Base-by-base conservation (phyloP, 2,888 invertebrate genomes). In the Clitarchus hookeri region DNA sequence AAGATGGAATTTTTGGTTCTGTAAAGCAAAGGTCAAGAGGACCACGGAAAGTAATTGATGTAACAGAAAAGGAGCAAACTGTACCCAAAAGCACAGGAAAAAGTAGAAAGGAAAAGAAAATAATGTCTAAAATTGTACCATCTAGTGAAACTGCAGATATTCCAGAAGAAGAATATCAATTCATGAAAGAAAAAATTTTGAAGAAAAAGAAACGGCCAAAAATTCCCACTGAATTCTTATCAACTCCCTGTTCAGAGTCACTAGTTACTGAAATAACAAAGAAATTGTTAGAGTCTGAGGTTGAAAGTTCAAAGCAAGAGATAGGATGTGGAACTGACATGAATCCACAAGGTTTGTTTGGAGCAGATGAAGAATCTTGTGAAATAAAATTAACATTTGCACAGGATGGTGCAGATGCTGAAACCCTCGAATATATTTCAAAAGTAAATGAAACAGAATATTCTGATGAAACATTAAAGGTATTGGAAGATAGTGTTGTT, bases 121-220 rank as follows among this genome's bases (percentile, higher is more conserved):
- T 79, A 44, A 85, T 25, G n/a, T 48, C 44, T n/a, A 80, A 82
- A 82, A 48, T 19, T 48, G 65, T 27, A 44, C 44, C 48, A 23
- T 27, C 53, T 26, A 91, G 90, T 87, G 91, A 91, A 86, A 88
- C 91, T 9, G 90, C 91, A 88, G 84, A 80, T 78, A 85, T 84
- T 44, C 91, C 91, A 87, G 91, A 91, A 86, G 91, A 91, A 89
- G 88, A 90, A 85, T 84, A 88, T 88, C 88, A 88, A 88, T 84
- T 88, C 86, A 88, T 88, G 87, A 88, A 89, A 84, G 88, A 87
- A 80, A 88, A 88, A 86, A 84, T 88, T 84, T 89, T 88, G 87
- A 89, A 89, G 86, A 89, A 89, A 27, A 89, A 89, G 87, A 89
- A 89, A 87, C 88, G 89, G 36, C 88, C 88, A 23, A 88, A 88